Evolutionary conservation across 2,797 vertebrate genomes (phyloP).

Genomic region (Pseudocheirus occidentalis): DNA sequence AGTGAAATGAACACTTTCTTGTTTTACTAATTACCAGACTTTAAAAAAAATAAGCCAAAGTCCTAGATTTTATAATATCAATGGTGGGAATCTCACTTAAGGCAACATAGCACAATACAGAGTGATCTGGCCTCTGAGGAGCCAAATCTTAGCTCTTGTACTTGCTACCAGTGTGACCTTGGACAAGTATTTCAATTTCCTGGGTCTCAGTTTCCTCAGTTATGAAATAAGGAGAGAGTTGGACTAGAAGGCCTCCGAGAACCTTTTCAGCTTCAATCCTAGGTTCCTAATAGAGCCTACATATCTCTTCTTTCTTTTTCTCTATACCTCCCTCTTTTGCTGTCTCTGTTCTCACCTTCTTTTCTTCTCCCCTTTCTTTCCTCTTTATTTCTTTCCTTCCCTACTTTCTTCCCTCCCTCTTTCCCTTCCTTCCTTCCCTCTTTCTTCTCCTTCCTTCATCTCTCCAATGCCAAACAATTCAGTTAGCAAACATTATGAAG

Average conservation of each 20-base stretch:
- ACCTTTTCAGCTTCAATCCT: not conserved
- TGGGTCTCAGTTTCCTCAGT: not conserved
- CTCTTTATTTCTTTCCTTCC: too few species aligned
- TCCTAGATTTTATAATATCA: not conserved
- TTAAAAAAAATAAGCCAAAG: not conserved
- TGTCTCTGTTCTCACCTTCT: not conserved
- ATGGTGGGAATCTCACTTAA: not conserved
- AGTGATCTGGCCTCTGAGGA: not conserved
- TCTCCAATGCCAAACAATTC: too few species aligned
- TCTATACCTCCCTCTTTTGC: not conserved
- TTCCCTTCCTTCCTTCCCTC: not conserved
- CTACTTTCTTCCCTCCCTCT: not conserved
- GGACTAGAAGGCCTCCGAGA: not conserved
- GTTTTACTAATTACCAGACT: not conserved
- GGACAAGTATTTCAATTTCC: not conserved
- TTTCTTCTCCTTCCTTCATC: too few species aligned
- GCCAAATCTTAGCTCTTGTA: not conserved
- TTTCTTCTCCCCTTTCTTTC: too few species aligned
- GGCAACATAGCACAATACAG: not conserved
- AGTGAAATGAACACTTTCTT: not conserved
- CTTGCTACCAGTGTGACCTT: not conserved
- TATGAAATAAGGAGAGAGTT: not conserved
- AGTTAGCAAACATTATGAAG: too few species aligned
- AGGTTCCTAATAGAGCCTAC: not conserved
- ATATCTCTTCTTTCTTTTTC: not conserved